phyloP scores from a whole-genome alignment of 2,888 invertebrate species.

The Limnephilus lunatus region DNA sequence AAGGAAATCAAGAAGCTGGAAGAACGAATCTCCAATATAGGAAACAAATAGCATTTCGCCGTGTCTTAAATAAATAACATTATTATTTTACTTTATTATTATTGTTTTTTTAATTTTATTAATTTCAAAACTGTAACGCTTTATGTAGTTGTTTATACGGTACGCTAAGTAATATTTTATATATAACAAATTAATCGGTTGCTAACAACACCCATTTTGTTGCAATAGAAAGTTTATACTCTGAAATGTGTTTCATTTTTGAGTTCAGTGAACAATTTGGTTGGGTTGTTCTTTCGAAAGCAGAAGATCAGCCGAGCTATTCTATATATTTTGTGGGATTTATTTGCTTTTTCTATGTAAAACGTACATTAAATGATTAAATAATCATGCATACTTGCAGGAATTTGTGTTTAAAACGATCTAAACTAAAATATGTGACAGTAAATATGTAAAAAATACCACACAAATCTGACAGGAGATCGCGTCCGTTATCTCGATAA shows the following conservation, averaged over 20 bases:
- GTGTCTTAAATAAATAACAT: not conserved
- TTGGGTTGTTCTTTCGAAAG: not conserved
- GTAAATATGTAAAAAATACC: too few relatives aligned
- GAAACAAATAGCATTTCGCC: slow-evolving; percentile 71
- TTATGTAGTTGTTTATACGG: slow-evolving; percentile 31
- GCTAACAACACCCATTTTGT: slow-evolving; percentile 22
- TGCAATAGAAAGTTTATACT: slow-evolving; percentile 39
- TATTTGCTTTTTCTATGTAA: too few relatives aligned
- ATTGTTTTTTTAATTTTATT: not conserved
- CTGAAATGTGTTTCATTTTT: not conserved
- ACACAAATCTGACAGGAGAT: too few relatives aligned
- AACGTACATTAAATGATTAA: too few relatives aligned
- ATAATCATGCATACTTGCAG: too few relatives aligned
- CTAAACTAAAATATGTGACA: too few relatives aligned
- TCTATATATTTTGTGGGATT: too few relatives aligned
- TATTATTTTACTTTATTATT: not conserved
- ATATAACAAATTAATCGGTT: slow-evolving; percentile 32
- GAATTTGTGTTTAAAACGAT: too few relatives aligned
- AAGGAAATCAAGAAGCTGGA: slow-evolving; percentile 87
- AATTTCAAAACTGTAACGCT: not conserved
- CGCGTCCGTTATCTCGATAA: too few relatives aligned
- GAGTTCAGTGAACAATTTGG: not conserved
- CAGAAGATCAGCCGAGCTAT: too few relatives aligned
- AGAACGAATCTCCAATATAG: slow-evolving; percentile 81
- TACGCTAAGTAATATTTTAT: slow-evolving; percentile 32